Evolutionary conservation across 2,888 invertebrate genomes (phyloP), one percentile per base, ranked within the genome.

Genomic region (Lacanobia oleracea): DNA sequence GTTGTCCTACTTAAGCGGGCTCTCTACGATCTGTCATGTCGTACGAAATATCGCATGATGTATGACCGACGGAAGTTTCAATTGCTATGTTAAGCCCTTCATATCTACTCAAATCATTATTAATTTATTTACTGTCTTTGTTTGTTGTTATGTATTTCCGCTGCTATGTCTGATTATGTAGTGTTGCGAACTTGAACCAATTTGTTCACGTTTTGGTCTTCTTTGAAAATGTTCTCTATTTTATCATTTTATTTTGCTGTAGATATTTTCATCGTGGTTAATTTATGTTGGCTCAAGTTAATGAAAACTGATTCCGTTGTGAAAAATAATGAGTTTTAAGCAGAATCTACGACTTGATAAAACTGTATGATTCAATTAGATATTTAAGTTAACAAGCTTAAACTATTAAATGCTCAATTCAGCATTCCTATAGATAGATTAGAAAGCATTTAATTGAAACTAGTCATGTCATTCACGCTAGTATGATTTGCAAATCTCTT

Each of bases 71-170:
- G 94, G 93, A 94, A 92, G 91, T 90, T 90, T 88, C 93, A 94
- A 93, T 94, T 93, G 89, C 88, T 87, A 88, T 89, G 90, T 88
- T 91, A 91, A 90, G 86, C 88, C 88, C 89, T 88, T 90, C 87
- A 56, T 85, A 59, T 40, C 59, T 40, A 86, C 84, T 87, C 84
- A 84, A 89, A 90, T 83, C 72, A 73, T 89, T 89, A 90, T 90
- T 90, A 83, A 87, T 86, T 82, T 81, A 79, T 87, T 82, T 80
- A 82, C 77, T 81, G 84, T 84, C 86, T 88, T 88, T 90, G 88
- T 90, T 86, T 88, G 79, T 60, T 78, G 82, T 84, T 73, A 81
- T 67, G 64, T 77, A 78, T 84, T 84, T 90, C 87, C 85, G 84
- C 40, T 76, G 71, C 69, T 75, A 87, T 82, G 74, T 80, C 69